A percentile compares a stretch with the other conserved stretches of the same genome.
phyloP scores from a whole-genome alignment of 2,888 invertebrate species.

The Subacronicta megacephala region DNA sequence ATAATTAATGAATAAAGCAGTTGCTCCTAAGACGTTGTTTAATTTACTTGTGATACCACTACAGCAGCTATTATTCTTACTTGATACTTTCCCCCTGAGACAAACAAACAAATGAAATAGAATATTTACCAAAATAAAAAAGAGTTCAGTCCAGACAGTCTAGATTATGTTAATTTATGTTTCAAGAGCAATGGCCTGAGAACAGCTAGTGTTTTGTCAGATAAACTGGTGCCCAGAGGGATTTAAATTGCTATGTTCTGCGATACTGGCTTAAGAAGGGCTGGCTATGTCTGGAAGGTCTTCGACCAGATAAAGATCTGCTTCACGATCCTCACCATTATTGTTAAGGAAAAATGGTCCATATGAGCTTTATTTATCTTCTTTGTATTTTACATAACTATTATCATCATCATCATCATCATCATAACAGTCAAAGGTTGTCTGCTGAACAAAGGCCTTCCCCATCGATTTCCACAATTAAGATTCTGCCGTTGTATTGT shows the following conservation, averaged over 20 bases:
- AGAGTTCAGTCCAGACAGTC: constrained; percentile 33
- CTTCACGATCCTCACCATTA: background rate
- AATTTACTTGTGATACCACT: too few species aligned
- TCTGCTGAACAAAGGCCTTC: too few species aligned
- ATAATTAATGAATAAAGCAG: too few species aligned
- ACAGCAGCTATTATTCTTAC: constrained; percentile 11
- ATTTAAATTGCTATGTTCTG: constrained; percentile 26
- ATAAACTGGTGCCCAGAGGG: constrained; percentile 44
- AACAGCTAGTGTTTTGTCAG: constrained; percentile 36
- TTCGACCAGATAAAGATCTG: constrained; percentile 12
- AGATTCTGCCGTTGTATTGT: too few species aligned
- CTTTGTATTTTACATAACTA: too few species aligned
- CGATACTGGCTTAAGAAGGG: constrained; percentile 21
- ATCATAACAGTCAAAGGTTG: too few species aligned
- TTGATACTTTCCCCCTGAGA: constrained; percentile 27
- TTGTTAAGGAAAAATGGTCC: too few species aligned
- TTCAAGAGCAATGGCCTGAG: constrained; percentile 47
- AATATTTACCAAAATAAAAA: constrained; percentile 35
- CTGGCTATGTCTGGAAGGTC: constrained; percentile 15
- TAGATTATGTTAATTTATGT: constrained; percentile 50
- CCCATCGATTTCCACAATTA: too few species aligned
- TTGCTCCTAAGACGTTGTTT: too few species aligned
- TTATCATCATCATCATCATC: too few species aligned
- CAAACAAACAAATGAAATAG: constrained; percentile 22
- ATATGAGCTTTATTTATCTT: too few species aligned